These are phyloP conservation scores for Cochlearius cochlearius DNA, from an alignment of 2,113 vertebrate genomes.

Conservation along the genomic window DNA sequence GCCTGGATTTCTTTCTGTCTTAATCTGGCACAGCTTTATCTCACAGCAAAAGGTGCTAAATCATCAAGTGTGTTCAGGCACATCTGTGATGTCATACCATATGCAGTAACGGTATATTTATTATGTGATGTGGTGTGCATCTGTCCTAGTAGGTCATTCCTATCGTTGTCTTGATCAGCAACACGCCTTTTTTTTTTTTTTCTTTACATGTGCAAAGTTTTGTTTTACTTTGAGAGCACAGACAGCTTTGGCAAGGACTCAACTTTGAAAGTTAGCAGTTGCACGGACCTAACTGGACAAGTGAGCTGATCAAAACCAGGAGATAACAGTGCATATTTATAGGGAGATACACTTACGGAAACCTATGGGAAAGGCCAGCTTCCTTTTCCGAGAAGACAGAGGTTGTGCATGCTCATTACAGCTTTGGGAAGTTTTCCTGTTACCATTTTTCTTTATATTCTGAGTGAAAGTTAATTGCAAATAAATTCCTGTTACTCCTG, in stretches of 20 bases:
- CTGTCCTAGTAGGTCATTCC: slow-evolving; percentile 9
- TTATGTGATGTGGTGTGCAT: slow-evolving; percentile 8
- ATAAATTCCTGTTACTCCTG: neutral
- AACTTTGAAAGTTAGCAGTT: slow-evolving; percentile 9
- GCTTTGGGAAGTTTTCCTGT: neutral
- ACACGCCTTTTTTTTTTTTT: neutral
- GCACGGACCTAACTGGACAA: neutral
- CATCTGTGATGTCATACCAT: neutral
- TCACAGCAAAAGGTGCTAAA: slow-evolving; percentile 38
- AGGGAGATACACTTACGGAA: neutral
- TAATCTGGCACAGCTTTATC: slow-evolving; percentile 17
- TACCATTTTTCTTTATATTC: neutral
- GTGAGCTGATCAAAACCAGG: neutral
- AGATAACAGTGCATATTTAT: slow-evolving; percentile 1
- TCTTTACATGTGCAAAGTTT: neutral
- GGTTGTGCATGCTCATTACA: neutral
- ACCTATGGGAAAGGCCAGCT: neutral
- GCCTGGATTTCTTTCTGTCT: neutral
- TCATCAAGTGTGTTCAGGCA: neutral
- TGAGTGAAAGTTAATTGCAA: neutral
- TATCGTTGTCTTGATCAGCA: neutral
- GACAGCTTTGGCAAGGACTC: neutral
- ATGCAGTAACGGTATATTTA: neutral
- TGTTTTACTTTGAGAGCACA: neutral
- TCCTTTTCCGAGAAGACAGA: neutral